Evolutionary conservation across 2,797 vertebrate genomes (phyloP).

Genomic region (Parotocinclus haroldoi): DNA sequence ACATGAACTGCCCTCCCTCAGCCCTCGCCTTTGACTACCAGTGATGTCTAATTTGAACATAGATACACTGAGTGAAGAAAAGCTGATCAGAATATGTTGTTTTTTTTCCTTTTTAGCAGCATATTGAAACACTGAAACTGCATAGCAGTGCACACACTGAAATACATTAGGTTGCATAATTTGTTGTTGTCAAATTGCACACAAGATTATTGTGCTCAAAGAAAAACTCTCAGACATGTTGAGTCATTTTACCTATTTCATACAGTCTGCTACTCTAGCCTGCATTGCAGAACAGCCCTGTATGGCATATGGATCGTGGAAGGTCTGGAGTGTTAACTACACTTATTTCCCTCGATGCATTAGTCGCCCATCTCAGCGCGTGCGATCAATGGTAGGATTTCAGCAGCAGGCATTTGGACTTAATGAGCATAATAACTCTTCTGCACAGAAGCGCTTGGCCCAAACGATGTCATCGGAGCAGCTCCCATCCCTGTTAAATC

Average conservation of each 20-base stretch:
- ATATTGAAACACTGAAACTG: constrained; percentile 19
- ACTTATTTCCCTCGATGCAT: constrained; percentile 47
- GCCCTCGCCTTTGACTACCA: neutral
- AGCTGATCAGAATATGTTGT: constrained; percentile 8
- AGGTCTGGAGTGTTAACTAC: constrained; percentile 35
- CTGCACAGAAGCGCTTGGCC: constrained; percentile 63
- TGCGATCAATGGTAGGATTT: constrained; percentile 44
- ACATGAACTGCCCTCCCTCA: neutral
- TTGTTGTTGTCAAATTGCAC: constrained; percentile 18
- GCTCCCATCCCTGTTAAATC: constrained; percentile 55
- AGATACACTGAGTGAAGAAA: no score
- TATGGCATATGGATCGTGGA: constrained; percentile 17
- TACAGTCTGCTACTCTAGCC: constrained; percentile 2
- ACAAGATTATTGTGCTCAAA: neutral
- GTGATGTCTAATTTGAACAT: neutral
- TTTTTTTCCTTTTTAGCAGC: neutral
- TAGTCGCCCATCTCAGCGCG: constrained; percentile 32
- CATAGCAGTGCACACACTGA: neutral
- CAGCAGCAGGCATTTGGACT: constrained; percentile 47
- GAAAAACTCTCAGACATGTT: neutral
- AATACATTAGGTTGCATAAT: constrained; percentile 18
- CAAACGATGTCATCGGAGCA: constrained; percentile 63
- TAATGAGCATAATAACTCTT: constrained; percentile 75
- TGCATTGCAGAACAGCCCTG: constrained; percentile 1
- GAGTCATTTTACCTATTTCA: constrained; percentile 5